Base-by-base conservation (phyloP, 1,140 invertebrate species). In the Euwallacea fornicatus region DNA sequence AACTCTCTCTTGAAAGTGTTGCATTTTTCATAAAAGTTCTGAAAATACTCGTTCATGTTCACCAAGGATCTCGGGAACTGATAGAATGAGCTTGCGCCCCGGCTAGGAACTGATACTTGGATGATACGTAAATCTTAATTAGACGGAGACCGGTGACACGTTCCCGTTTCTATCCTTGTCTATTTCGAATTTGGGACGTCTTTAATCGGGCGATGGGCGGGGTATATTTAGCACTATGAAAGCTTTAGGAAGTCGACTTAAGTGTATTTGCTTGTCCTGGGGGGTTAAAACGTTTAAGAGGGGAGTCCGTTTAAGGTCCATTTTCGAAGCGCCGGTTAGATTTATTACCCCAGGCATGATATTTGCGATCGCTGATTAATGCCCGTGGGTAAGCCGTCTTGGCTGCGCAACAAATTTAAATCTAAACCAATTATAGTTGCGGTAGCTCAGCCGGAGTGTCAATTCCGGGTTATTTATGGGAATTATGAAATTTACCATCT, bases 41-140 rank as follows among this genome's bases (percentile, higher is more conserved):
- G 66, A 68, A 73, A 75, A 66, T 66, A 75, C 10, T 56, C 11
- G 54, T 69, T 74, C 73, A 75, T 75, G 44, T 10, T 63, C 10
- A 21, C 11, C 42, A 42, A 42, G 21, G 1, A 42, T 9, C 59
- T 33, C 16, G 55, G 9, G 13, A 50, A 50, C 46, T 10, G 13
- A n/a, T 15, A 58, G n/a, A 58, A 33, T 21, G 46, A 50, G 46
- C 13, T 50, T 13, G 46, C 46, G 46, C 46, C 13, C 46, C 46
- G 46, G 13, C 46, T 50, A 50, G 46, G 13, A 50, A 50, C 13
- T 50, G 9, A 50, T 50, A 33, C 21, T 50, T 50, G 9, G 46
- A 11, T 11, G 9, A 11, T 13, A 50, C 46, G 33, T 67, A 67
- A 50, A 58, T 61, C 43, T 69, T 69, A 50, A 61, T 69, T 69